Evolutionary conservation across 2,113 vertebrate species (phyloP).

Genomic region (Numida meleagris): DNA sequence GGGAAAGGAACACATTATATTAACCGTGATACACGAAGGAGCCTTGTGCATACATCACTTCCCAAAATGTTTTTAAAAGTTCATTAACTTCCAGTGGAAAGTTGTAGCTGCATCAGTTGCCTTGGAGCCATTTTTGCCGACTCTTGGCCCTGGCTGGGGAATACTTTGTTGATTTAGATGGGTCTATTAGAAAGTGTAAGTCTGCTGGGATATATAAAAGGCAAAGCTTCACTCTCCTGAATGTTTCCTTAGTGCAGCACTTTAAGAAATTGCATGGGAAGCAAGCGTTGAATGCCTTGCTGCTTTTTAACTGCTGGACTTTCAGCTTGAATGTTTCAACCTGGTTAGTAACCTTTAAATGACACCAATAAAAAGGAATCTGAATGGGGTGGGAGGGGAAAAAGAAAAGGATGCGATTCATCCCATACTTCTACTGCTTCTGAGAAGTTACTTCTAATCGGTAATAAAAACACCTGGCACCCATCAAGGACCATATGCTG

Average conservation of each 20-base stretch:
- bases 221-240: constrained; percentile 44
- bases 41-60: constrained; percentile 17
- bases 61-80: constrained; percentile 68
- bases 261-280: constrained; percentile 55
- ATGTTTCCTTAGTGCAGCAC: constrained; percentile 64
- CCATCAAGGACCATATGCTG: background rate
- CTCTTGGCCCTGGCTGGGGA: constrained; percentile 55
- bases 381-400: constrained; percentile 8
- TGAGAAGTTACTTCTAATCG: background rate
- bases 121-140: constrained; percentile 25
- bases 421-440: background rate
- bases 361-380: constrained; percentile 53
- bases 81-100: constrained; percentile 71
- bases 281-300: constrained; percentile 43
- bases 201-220: constrained; percentile 68
- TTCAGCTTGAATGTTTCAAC: constrained; percentile 67
- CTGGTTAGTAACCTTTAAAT: constrained; percentile 74
- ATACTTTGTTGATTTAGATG: constrained; percentile 70
- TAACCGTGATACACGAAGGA: constrained; percentile 26
- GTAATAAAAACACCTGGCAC: constrained; percentile 6
- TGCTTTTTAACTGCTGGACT: constrained; percentile 62
- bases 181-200: constrained; percentile 60
- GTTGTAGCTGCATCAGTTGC: constrained; percentile 47
- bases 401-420: background rate
- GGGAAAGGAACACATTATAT: constrained; percentile 11